phyloP scores from a whole-genome alignment of 2,113 vertebrate genomes.

The Micronycteris hirsuta region DNA sequence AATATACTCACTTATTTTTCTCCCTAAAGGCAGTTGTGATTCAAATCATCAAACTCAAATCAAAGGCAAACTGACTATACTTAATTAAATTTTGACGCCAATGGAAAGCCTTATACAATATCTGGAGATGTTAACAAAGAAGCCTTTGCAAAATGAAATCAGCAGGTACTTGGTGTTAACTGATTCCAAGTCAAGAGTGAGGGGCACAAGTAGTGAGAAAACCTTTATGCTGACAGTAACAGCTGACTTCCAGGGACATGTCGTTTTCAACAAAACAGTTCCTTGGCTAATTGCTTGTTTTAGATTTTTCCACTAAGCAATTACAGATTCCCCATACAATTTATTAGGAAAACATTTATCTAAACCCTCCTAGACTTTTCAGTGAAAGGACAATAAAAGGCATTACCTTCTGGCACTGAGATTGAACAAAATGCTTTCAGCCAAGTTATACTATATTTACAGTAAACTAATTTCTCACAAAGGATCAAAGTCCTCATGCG shows the following conservation, averaged over 20 bases:
- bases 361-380: constrained; percentile 48
- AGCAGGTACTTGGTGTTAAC: constrained; percentile 27
- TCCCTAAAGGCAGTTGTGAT: constrained; percentile 67
- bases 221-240: background rate
- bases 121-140: constrained; percentile 47
- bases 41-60: constrained; percentile 73
- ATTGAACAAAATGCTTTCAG: constrained; percentile 8
- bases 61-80: constrained; percentile 54
- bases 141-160: constrained; percentile 48
- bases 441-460: constrained; percentile 4
- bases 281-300: constrained; percentile 45
- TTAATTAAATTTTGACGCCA: constrained; percentile 69
- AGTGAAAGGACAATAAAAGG: constrained; percentile 38
- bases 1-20: constrained; percentile 71
- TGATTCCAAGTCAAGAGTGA: constrained; percentile 18
- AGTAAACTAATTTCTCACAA: constrained; percentile 23
- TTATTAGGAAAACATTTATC: constrained; percentile 53
- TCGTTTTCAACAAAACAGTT: constrained; percentile 37
- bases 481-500: background rate
- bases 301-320: constrained; percentile 33
- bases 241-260: constrained; percentile 45
- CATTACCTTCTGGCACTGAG: background rate
- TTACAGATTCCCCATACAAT: constrained; percentile 21
- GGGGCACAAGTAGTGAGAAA: background rate
- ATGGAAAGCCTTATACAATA: constrained; percentile 53